These are phyloP conservation scores for Tragelaphus buxtoni DNA, from an alignment of 2,113 vertebrate genomes.

Conservation along the genomic window DNA sequence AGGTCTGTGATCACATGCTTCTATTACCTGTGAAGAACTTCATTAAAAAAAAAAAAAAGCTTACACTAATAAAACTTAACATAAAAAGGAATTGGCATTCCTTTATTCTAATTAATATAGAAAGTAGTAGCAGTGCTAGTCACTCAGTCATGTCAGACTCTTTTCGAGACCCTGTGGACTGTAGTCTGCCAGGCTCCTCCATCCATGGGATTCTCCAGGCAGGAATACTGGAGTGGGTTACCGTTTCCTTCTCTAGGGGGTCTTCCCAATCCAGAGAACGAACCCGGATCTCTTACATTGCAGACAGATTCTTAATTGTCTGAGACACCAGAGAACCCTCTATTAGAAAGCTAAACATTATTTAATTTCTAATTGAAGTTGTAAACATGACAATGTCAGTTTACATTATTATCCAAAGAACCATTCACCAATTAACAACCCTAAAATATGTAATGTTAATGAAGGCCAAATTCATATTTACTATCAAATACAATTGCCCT, in stretches of 20 bases:
- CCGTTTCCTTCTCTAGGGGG: not conserved
- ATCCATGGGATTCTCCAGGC: not conserved
- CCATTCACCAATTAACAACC: not conserved
- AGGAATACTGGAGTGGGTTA: not conserved
- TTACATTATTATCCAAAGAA: not conserved
- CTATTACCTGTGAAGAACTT: not conserved
- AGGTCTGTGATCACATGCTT: not conserved
- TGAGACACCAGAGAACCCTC: not conserved
- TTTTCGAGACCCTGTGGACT: not conserved
- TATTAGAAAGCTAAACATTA: not conserved
- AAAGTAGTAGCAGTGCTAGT: not conserved
- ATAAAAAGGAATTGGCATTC: not conserved
- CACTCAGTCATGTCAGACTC: not conserved
- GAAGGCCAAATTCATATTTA: not conserved
- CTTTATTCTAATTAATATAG: not conserved
- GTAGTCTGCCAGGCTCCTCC: not conserved
- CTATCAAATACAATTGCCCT: not conserved
- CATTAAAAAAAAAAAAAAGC: not conserved
- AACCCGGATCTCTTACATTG: not conserved
- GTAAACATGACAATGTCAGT: not conserved
- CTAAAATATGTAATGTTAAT: not conserved
- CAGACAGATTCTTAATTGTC: not conserved
- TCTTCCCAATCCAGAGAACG: not conserved
- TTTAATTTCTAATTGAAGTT: not conserved
- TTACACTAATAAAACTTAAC: not conserved